These are phyloP conservation scores for fruit fly (Drosophila melanogaster) DNA, from an alignment of 1,140 invertebrate genomes.

Conservation along the genomic window Release_6_plus_ISO1_MT NT_037436.4:7210001-7210500, in stretches of 20 bases:
- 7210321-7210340: constrained; percentile 78
- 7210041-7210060: constrained; percentile 5
- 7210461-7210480: constrained; percentile 13
- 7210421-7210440: neutral
- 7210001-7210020: neutral
- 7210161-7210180: constrained; percentile 18
- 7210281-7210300: constrained; percentile 15
- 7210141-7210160: neutral
- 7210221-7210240: constrained; percentile 46
- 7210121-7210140: constrained; percentile 6
- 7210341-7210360: constrained; percentile 73
- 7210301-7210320: constrained; percentile 36
- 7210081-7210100: neutral
- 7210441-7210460: constrained; percentile 9
- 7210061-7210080: neutral
- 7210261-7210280: constrained; percentile 73
- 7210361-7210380: constrained; percentile 57
- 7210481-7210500: constrained; percentile 33
- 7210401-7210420: neutral
- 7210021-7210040: neutral
- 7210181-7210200: constrained; percentile 40
- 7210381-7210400: constrained; percentile 8
- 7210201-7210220: constrained; percentile 65
- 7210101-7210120: neutral
- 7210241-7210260: constrained; percentile 44